phyloP scores from a whole-genome alignment of 35 echinoderm and acorn worm genomes.

The Apostichopus parvimensis region DNA sequence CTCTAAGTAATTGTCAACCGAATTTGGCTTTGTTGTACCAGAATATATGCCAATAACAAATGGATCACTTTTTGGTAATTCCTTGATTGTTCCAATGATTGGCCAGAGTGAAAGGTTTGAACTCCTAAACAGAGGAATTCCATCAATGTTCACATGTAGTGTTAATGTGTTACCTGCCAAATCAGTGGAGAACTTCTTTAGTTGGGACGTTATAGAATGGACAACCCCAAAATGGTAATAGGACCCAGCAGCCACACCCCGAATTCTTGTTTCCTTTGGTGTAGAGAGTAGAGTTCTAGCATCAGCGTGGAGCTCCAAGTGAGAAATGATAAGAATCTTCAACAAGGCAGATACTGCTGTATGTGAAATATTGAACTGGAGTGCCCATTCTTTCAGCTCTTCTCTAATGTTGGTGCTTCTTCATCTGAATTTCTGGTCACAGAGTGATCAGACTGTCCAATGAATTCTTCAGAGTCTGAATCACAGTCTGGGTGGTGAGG shows the following conservation, averaged over 20 bases:
- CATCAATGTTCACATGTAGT: conserved; percentile 69
- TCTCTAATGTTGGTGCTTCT: not conserved
- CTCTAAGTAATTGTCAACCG: conserved; percentile 35
- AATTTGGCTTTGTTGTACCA: conserved; percentile 30
- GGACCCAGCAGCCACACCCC: conserved; percentile 26
- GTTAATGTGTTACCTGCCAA: not conserved
- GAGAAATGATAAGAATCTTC: not conserved
- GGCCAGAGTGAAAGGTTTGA: conserved; percentile 47
- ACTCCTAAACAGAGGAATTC: conserved; percentile 60
- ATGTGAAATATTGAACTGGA: conserved; percentile 6
- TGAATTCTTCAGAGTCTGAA: conserved; percentile 12
- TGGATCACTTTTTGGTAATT: not conserved
- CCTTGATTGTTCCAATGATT: conserved; percentile 47
- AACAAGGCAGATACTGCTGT: not conserved
- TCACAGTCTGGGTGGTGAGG: not conserved
- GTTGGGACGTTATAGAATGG: not conserved
- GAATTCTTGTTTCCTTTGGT: not conserved
- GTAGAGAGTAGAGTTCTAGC: conserved; percentile 42
- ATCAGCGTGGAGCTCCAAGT: conserved; percentile 41
- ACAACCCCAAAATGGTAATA: conserved; percentile 66
- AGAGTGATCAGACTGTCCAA: not conserved
- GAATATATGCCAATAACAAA: conserved; percentile 57
- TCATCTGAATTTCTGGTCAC: too few species aligned
- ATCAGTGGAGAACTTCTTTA: not conserved
- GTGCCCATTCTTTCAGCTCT: not conserved